A percentile compares a stretch with the other conserved stretches of the same genome.
These are phyloP conservation scores for Cydia strobilella DNA, from an alignment of 1,140 invertebrate species.

Conservation along the genomic window DNA sequence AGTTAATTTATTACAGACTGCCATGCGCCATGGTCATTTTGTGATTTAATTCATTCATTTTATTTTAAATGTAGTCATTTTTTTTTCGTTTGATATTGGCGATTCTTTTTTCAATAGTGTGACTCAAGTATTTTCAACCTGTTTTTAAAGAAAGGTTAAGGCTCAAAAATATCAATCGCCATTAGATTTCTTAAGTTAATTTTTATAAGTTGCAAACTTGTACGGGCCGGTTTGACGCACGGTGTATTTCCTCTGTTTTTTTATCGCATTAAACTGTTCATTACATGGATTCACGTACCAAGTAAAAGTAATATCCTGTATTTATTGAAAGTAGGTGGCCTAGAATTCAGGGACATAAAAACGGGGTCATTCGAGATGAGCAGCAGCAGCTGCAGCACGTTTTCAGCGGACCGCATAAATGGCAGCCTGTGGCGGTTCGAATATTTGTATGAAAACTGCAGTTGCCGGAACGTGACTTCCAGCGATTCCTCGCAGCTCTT, in stretches of 20 bases:
- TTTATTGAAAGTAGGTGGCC: conserved; percentile 8
- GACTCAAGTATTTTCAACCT: no score
- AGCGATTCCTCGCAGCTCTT: conserved; percentile 1
- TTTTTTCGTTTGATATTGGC: no score
- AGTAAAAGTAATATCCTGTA: background rate
- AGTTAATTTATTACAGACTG: conserved; percentile 52
- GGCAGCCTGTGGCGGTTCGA: conserved; percentile 1
- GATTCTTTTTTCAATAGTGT: no score
- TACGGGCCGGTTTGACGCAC: no score
- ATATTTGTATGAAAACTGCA: conserved; percentile 32
- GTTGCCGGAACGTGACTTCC: conserved; percentile 23
- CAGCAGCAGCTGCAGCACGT: conserved; percentile 23
- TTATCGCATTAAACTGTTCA: background rate
- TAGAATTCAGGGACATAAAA: conserved; percentile 26
- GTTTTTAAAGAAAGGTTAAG: no score
- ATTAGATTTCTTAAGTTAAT: no score
- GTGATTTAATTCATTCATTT: conserved; percentile 37
- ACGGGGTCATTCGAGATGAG: conserved; percentile 17
- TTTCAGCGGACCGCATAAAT: conserved; percentile 1
- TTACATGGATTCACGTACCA: background rate
- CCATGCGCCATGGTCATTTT: conserved; percentile 42
- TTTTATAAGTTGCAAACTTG: no score
- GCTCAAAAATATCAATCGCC: no score
- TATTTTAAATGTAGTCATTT: background rate
- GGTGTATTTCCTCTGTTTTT: no score